Evolutionary conservation across 1,140 invertebrate species (phyloP), one percentile per base, ranked within the genome.

Genomic region (Platyscapa corneri): DNA sequence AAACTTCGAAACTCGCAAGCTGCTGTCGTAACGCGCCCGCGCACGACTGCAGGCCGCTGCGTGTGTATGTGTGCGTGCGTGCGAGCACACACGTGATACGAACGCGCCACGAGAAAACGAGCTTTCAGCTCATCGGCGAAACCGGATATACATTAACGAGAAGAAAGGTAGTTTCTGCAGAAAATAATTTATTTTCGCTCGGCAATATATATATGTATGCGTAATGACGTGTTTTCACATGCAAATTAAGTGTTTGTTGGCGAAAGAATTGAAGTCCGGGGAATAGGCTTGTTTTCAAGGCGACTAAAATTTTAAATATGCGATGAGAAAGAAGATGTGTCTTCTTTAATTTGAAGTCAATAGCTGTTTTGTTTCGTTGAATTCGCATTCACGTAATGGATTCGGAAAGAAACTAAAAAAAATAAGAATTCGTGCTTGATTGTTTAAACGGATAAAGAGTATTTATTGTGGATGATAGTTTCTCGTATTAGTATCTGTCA

Each of bases 161-260:
- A 86, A 83, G 85, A 83, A 75, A 86, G 81, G 64, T 53, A 12
- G 30, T 64, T 78, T 70, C 64, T 79, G 76, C 18, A 74, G 80
- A 82, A 74, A 74, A 74, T 74, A 74, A 74, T 74, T 74, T 74
- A 74, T 42, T 74, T 74, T 74, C 37, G 27, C 37, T 74, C 70
- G 6, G 39, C 6, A 37, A 37, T 70, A 37, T 37, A 20, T 46
- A 20, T 70, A 37, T 70, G 32, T 39, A 32, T 32, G 30, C 72
- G 74, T 60, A 86, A 82, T 78, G 49, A 56, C 42, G 80, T 70
- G 60, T 82, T 85, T 82, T 86, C 80, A 75, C 79, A 86, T 82
- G 79, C 80, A 86, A 86, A 85, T 78, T 56, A 53, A 65, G 46
- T 27, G 78, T 67, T 86, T 81, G 72, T 67, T 72, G 70, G 10